These are phyloP conservation scores for Rhopalosiphum maidis DNA, from an alignment of 1,140 invertebrate species.

Conservation along the genomic window DNA sequence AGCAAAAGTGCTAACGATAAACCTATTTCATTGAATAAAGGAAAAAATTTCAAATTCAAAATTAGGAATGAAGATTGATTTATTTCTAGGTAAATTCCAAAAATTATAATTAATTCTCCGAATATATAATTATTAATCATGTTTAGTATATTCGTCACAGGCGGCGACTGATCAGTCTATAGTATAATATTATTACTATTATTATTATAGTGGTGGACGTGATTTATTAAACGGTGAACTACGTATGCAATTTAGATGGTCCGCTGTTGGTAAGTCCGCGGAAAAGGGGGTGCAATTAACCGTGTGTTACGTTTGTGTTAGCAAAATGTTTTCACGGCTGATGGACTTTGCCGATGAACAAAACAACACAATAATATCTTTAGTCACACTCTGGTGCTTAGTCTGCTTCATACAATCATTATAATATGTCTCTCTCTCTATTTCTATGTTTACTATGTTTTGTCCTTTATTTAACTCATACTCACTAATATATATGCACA, in stretches of 20 bases:
- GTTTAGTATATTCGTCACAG: neutral
- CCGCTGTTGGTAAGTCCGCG: neutral
- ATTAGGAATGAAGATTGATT: neutral
- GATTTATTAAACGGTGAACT: conserved; percentile 23
- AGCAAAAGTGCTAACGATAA: neutral
- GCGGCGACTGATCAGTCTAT: neutral
- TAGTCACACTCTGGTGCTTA: neutral
- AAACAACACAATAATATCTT: neutral
- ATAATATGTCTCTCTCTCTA: neutral
- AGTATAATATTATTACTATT: neutral
- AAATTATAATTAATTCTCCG: neutral
- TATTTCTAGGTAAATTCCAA: neutral
- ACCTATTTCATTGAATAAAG: neutral
- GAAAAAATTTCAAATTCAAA: neutral
- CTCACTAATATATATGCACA: neutral
- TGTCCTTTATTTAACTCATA: neutral
- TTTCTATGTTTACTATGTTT: neutral
- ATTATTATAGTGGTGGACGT: neutral
- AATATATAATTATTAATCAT: neutral
- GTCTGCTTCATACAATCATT: neutral
- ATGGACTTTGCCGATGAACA: neutral
- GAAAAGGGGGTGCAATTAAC: neutral
- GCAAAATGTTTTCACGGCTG: conserved; percentile 7
- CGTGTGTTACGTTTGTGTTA: neutral
- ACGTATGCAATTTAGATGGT: conserved; percentile 20